Base-by-base conservation (phyloP, 2,113 vertebrate genomes). In the Eidolon helvum region DNA sequence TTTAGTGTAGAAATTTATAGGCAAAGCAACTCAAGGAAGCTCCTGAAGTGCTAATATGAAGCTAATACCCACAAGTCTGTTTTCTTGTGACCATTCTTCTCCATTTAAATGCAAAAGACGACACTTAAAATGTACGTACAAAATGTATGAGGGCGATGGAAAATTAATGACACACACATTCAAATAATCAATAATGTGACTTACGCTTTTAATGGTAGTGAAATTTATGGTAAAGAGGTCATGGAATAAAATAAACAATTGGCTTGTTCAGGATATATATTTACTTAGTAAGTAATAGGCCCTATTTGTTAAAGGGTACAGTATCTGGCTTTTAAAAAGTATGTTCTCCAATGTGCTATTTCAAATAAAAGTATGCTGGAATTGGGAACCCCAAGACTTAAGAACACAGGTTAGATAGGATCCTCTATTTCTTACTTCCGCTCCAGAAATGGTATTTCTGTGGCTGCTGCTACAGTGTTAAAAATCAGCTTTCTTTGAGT, bases 101-200 rank as follows among this genome's bases (percentile, higher is more conserved):
- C 93, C 86, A 98, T 97, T 94, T 97, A 98, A 98, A 98, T 95
- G 90, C 80, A 98, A 98, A 98, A 97, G 93, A 98, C 45, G 0
- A 97, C 75, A 80, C 16, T 93, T 98, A 96, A 71, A 96, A 61
- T 59, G 22, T 95, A 96, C 66, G 87, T 90, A 97, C 35, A 96
- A 96, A 98, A 96, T 94, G 63, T 45, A 92, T 90, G 82, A 94
- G 57, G 48, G 65, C 24, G 18, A 87, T n/a, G 75, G 83, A 28
- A 97, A 95, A 98, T 93, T 82, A 96, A 97, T 53, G 68, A 9
- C 18, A 97, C 89, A 83, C 33, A 48, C 87, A 97, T 94, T 96
- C 93, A 96, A 98, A 96, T 92, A 93, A 98, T 96, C 94, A 97
- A 80, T 98, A 95, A 95, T 84, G 74, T 88, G 18, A 94, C 12